Base-by-base conservation (phyloP, 1,140 invertebrate species). In the Drosophila nikananu region DNA sequence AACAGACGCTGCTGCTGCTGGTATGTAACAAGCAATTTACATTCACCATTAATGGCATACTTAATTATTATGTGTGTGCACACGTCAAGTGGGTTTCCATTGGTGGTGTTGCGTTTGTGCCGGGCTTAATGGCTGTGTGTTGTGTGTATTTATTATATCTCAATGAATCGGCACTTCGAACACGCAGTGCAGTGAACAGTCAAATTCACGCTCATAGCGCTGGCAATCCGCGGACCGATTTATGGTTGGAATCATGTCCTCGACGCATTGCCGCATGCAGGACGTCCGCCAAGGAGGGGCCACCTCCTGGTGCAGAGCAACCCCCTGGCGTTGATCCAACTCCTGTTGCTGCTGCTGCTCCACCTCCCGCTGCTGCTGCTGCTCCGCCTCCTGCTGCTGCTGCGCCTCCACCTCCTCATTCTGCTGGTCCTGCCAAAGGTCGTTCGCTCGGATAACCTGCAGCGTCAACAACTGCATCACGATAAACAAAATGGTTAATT, bases 401-500 rank as follows among this genome's bases (percentile, higher is more conserved):
- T 21, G 25, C 5, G 10, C 2, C 27, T 23, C 39, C 35, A 21
- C 35, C 27, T 19, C 17, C 35, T 25, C 41, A 46, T 51, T n/a
- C 15, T 19, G 51, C 75, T 62, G 68, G 2, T 35, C 19, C 57
- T 21, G 17, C 13, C 8, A 62, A 64, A 76, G 55, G 73, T 68
- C 67, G 27, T 39, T 51, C 12, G 25, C 64, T 30, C 7, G 48
- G 25, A 30, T 58, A 19, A 57, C 55, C 54, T 54, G 37, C 62
- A 67, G 39, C 32, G 19, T 19, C 37, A 57, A 12, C 64, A 59
- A 37, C 55, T 79, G 76, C 65, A 80, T 66, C 41, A 58, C 23
- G 60, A 63, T 80, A 73, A 82, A 64, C 63, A 83, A 66, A 80
- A 72, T 58, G 46, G 60, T 65, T 81, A 89, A 87, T 87, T 84